phyloP scores from a whole-genome alignment of 1,140 invertebrate species.

The Philotrypesis tridentata region DNA sequence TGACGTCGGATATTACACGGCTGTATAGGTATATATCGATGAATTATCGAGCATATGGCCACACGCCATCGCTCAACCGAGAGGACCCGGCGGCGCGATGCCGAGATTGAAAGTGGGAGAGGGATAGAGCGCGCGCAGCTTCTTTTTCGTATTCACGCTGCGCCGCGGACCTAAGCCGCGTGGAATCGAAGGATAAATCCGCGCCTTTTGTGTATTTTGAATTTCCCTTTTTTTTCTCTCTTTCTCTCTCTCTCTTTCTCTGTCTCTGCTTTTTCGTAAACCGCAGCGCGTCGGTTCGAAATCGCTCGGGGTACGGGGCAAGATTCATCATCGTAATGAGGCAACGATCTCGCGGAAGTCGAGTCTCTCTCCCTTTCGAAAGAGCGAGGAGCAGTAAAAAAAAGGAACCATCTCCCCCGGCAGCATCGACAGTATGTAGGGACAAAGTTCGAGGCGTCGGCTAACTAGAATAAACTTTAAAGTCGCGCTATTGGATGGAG shows the following conservation, averaged over 20 bases:
- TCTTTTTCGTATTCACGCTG: conserved; percentile 1
- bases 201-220: too few species aligned
- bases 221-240: too few species aligned
- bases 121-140: too few species aligned
- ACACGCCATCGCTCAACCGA: conserved; percentile 12
- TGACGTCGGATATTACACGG: conserved; percentile 1
- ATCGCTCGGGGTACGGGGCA: too few species aligned
- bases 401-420: background rate
- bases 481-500: conserved; percentile 28
- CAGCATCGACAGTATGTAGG: background rate
- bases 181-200: conserved; percentile 10
- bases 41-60: conserved; percentile 22
- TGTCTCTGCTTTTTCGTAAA: too few species aligned
- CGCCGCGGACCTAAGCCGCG: conserved; percentile 4
- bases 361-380: too few species aligned
- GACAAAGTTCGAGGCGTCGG: conserved; percentile 1
- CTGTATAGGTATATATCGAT: background rate
- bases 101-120: conserved; percentile 20
- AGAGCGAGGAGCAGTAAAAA: too few species aligned
- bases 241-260: too few species aligned
- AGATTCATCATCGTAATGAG: conserved; percentile 22
- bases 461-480: conserved; percentile 6
- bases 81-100: background rate
- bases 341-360: conserved; percentile 5
- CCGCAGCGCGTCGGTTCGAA: too few species aligned